Base-by-base conservation (phyloP, 2,113 vertebrate species). In the Peromyscus californicus region DNA sequence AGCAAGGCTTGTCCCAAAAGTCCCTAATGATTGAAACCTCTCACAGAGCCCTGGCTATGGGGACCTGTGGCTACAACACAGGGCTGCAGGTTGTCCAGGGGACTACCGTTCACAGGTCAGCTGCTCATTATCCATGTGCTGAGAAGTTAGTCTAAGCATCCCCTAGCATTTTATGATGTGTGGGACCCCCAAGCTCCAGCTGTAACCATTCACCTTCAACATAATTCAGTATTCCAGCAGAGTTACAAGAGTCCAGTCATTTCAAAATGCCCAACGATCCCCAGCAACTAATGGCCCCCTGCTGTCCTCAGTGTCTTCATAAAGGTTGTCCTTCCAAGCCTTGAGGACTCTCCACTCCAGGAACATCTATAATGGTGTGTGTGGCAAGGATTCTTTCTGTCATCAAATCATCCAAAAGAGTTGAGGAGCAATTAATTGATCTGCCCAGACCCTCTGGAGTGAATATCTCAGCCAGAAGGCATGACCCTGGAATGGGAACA, bases 231-330 rank as follows among this genome's bases (percentile, higher is more conserved):
- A 19, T 51, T n/a, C 31, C 10, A 82, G 87, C 61, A 65, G 74
- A n/a, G 75, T 92, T 93, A 91, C 39, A 87, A 54, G 82, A 82
- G 39, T 78, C 54, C 7, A 0, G 31, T 87, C 51, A 45, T 57
- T 90, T 87, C 90, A 63, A 90, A 96, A 67, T 91, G 79, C 80
- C 93, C 92, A 57, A 31, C 9, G n/a, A 67, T 78, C 48, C 54
- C 69, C 33, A 31, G 72, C 65, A 94, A 91, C 65, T 45, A 63
- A 80, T 63, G 85, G 72, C 45, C 65, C n/a, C 75, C 65, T 51
- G 36, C 61, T 65, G 26, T 57, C 8, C 61, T 36, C 45, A 26
- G 0, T 51, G 15, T 79, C 91, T 93, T 90, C 93, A 65, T 70
- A 39, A 82, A 78, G 39, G 48, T 13, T 59, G 21, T 94, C 70